Evolutionary conservation across 2,113 vertebrate species (phyloP).

Genomic region (Phaetusa simplex): DNA sequence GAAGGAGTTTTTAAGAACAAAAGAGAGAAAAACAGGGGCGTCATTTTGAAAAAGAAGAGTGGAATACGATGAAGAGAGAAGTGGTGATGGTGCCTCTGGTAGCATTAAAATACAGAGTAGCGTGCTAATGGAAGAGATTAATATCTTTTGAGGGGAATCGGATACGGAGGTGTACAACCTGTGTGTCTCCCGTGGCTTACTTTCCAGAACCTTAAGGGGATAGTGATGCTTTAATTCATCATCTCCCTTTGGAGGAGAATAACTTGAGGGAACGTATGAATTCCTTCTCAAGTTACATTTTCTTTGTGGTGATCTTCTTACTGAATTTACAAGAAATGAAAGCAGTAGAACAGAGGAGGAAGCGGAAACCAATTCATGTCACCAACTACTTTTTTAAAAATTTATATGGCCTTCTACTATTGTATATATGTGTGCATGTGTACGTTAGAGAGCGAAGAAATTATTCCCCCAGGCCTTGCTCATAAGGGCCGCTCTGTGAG

Average conservation of each 20-base stretch:
- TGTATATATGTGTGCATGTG: background rate
- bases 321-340: background rate
- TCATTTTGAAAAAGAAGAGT: background rate
- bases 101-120: background rate
- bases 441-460: background rate
- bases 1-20: background rate
- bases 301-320: background rate
- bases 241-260: background rate
- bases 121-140: background rate
- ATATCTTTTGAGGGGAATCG: background rate
- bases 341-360: background rate
- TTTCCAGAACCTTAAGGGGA: background rate
- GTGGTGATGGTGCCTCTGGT: background rate
- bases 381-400: background rate
- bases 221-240: background rate
- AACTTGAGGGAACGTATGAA: background rate
- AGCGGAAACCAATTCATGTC: background rate
- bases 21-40: background rate
- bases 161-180: background rate
- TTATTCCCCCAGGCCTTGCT: background rate
- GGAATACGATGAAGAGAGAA: background rate
- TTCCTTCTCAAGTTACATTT: constrained; percentile 10
- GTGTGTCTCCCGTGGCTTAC: background rate
- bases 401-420: background rate
- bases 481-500: background rate